A percentile compares a stretch with the other conserved stretches of the same genome.
Evolutionary conservation across 2,797 vertebrate species (phyloP).

Genomic region (Triplophysa bombifrons): DNA sequence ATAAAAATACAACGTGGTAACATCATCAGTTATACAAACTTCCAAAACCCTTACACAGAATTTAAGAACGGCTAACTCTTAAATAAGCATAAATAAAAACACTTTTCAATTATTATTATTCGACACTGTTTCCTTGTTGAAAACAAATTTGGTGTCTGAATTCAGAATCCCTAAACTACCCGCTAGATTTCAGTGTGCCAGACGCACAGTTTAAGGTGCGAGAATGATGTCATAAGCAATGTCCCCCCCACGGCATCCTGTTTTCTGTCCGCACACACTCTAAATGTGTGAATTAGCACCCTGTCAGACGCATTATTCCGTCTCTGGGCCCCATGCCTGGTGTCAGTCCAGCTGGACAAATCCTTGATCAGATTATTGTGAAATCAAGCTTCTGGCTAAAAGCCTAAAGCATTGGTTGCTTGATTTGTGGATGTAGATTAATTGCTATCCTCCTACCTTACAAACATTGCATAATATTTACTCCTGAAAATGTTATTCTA

Average conservation of each 20-base stretch:
- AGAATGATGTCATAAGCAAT: slow-evolving; percentile 35
- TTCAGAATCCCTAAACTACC: slow-evolving; percentile 9
- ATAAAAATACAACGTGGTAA: neutral
- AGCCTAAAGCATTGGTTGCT: slow-evolving; percentile 32
- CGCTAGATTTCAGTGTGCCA: slow-evolving; percentile 23
- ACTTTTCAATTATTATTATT: neutral
- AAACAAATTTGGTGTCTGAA: slow-evolving; percentile 12
- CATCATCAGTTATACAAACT: neutral
- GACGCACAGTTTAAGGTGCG: slow-evolving; percentile 27
- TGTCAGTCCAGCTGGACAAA: slow-evolving; percentile 59
- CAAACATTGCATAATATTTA: neutral
- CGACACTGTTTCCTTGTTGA: neutral
- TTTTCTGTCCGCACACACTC: slow-evolving; percentile 38
- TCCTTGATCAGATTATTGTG: slow-evolving; percentile 53
- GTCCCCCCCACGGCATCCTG: slow-evolving; percentile 23
- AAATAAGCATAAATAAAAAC: neutral
- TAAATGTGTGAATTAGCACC: slow-evolving; percentile 54
- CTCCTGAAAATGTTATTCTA: neutral
- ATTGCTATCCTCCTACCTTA: neutral
- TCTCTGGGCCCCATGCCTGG: slow-evolving; percentile 27
- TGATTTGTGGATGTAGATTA: slow-evolving; percentile 47
- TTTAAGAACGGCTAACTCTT: neutral
- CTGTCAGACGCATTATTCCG: slow-evolving; percentile 20
- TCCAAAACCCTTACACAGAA: neutral
- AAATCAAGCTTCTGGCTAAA: slow-evolving; percentile 54